phyloP scores from a whole-genome alignment of 2,113 vertebrate genomes.

The Scolopax mira region DNA sequence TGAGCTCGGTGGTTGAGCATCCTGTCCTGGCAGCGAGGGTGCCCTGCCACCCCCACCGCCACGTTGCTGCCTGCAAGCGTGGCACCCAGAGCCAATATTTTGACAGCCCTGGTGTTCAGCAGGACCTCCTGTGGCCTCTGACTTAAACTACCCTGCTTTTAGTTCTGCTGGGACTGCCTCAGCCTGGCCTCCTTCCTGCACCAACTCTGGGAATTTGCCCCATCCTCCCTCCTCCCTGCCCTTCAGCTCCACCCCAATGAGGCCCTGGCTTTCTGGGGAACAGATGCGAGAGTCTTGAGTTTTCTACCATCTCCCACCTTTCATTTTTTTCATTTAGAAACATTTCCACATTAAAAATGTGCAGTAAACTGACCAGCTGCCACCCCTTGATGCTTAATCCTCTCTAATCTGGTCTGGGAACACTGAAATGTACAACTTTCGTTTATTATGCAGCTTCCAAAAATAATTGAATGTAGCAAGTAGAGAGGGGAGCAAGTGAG shows the following conservation, averaged over 20 bases:
- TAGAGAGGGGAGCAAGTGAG: not conserved
- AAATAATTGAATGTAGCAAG: slow-evolving; percentile 32
- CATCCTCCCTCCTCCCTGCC: not conserved
- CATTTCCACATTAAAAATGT: slow-evolving; percentile 59
- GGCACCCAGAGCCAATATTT: not conserved
- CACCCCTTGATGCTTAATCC: slow-evolving; percentile 67
- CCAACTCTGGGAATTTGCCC: not conserved
- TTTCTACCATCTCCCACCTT: not conserved
- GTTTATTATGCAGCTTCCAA: slow-evolving; percentile 51
- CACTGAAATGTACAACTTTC: slow-evolving; percentile 34
- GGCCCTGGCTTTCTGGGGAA: not conserved
- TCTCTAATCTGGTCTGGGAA: slow-evolving; percentile 60
- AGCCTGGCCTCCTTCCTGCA: not conserved
- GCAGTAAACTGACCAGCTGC: slow-evolving; percentile 74
- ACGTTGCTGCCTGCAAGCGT: rapidly evolving
- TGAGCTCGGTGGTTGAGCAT: not conserved
- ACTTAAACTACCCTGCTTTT: not conserved
- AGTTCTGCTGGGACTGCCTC: not conserved
- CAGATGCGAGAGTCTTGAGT: not conserved
- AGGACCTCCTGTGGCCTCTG: not conserved
- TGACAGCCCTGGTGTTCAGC: not conserved
- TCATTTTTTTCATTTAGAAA: slow-evolving; percentile 61
- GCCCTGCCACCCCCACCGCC: not conserved
- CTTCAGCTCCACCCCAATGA: not conserved
- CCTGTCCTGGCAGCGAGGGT: rapidly evolving